Evolutionary conservation across 2,888 invertebrate genomes (phyloP), one percentile per base, ranked within the genome.

Genomic region (Seladonia tumulorum): DNA sequence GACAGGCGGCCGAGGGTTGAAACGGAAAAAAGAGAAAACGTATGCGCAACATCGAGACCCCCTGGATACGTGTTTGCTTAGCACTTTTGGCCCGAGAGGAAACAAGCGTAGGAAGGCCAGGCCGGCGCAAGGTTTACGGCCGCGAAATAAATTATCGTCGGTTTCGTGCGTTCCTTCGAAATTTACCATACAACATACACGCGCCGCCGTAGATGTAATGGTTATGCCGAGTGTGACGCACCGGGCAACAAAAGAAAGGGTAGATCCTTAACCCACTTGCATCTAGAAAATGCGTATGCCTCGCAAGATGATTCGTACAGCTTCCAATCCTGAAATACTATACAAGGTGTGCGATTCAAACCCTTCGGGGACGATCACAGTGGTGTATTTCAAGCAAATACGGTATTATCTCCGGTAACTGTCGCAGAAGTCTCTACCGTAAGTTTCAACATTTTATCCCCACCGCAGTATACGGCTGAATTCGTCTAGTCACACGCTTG

Each of bases 141-240:
- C 90, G 83, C 82, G 87, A 92, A 92, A 92, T 92, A 92, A 92
- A 92, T 92, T 92, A 92, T 92, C 91, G 92, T 89, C 85, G 90
- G 39, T 86, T 90, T 88, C 85, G 86, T 90, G 74, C 89, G 87
- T 89, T 85, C 89, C 88, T 87, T 90, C 90, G 89, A 90, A 90
- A 89, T 89, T 86, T 88, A 84, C 80, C 39, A 82, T 72, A 71
- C 76, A 76, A 80, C 83, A 83, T 53, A 63, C 71, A 66, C 75
- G 60, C 68, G 53, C 22, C 71, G 63, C 49, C 49, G 87, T 57
- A 60, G 80, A 66, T 81, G 39, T 79, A 79, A 81, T 72, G 71
- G 68, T 81, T 66, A 35, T 49, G 81, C 73, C 63, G 49, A 22
- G 63, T 57, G 5, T 25, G 60, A 71, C 73, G 82, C 18, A 39